phyloP scores from a whole-genome alignment of 2,797 vertebrate species.

The Morus bassanus region DNA sequence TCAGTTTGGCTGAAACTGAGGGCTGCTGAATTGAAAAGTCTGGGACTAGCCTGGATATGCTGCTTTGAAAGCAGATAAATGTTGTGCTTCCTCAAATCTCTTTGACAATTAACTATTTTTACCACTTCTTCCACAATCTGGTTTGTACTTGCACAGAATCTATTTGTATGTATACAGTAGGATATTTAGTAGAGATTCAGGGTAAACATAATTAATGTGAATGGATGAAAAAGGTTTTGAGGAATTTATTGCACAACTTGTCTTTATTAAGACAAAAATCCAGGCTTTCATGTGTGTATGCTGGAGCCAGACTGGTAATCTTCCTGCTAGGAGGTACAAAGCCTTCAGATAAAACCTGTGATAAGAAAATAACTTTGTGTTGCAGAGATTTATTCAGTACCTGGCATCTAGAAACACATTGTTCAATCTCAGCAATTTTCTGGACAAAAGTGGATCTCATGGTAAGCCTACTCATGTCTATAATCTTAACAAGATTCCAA shows the following conservation, averaged over 20 bases:
- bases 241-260: not conserved
- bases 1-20: not conserved
- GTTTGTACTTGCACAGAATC: not conserved
- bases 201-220: not conserved
- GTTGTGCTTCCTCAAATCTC: not conserved
- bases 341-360: not conserved
- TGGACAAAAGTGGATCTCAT: constrained; percentile 98
- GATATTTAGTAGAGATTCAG: not conserved
- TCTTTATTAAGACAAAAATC: not conserved
- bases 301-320: not conserved
- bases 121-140: not conserved
- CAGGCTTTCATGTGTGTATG: not conserved
- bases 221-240: not conserved
- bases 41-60: not conserved
- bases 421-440: constrained; percentile 99
- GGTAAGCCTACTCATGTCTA: constrained; percentile 78
- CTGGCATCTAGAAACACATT: constrained; percentile 98
- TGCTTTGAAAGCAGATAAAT: not conserved
- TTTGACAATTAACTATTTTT: not conserved
- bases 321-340: not conserved
- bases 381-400: constrained; percentile 99
- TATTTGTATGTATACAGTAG: not conserved
- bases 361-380: constrained; percentile 54
- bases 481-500: not conserved
- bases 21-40: not conserved